These are phyloP conservation scores for Bubo blakistoni DNA, from an alignment of 2,113 vertebrate genomes.

Conservation along the genomic window DNA sequence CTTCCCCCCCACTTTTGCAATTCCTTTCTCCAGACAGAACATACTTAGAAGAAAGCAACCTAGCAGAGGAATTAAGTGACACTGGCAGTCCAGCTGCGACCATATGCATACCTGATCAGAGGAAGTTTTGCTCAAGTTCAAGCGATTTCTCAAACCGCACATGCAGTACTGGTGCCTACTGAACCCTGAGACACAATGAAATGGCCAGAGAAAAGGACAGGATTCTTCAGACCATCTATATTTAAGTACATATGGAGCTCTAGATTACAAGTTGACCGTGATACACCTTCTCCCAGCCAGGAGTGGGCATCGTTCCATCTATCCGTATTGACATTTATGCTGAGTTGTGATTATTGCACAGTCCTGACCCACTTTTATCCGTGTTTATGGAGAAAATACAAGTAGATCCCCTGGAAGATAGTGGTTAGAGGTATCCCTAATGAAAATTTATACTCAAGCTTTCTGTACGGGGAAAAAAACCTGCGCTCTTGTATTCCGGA, in stretches of 20 bases:
- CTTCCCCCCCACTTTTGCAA: background rate
- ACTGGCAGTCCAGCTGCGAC: background rate
- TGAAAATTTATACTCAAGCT: background rate
- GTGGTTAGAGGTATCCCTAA: background rate
- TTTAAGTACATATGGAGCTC: background rate
- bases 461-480: background rate
- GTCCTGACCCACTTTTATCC: background rate
- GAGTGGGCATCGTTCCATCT: background rate
- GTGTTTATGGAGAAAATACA: background rate
- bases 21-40: background rate
- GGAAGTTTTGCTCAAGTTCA: background rate
- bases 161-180: background rate
- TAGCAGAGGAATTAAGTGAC: background rate
- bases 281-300: background rate
- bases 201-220: background rate
- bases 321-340: background rate
- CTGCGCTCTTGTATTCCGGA: background rate
- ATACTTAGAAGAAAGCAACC: background rate
- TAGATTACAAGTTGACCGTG: too few relatives aligned
- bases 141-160: background rate
- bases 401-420: background rate
- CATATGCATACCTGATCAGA: too few relatives aligned
- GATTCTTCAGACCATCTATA: background rate
- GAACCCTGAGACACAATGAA: background rate
- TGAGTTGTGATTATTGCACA: background rate